phyloP scores from a whole-genome alignment of 37 sponge, comb jelly and placozoan genomes.

The Aphrocallistes beatrix region DNA sequence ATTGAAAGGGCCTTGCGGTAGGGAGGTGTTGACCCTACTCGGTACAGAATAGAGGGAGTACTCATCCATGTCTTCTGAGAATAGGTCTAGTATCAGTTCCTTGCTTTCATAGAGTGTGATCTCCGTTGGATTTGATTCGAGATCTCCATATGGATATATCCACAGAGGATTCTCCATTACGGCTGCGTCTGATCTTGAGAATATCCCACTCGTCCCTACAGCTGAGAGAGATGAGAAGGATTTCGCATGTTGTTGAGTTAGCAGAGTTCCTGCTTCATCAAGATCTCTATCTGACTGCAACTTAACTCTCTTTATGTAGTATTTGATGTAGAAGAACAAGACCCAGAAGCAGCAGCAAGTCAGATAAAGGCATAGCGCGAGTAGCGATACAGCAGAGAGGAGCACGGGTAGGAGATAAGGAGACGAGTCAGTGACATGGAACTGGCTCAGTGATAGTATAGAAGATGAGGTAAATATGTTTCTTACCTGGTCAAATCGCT shows the following conservation, averaged over 20 bases:
- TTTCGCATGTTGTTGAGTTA: not conserved
- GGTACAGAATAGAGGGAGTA: not conserved
- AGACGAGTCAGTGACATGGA: not conserved
- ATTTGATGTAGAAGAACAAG: not conserved
- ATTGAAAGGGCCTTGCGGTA: not conserved
- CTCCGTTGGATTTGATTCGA: not conserved
- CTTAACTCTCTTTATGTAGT: not conserved
- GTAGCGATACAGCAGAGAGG: not conserved
- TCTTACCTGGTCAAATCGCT: not conserved
- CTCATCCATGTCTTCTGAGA: not conserved
- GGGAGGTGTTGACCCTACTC: not conserved
- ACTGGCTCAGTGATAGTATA: not conserved
- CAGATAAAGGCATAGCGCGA: not conserved
- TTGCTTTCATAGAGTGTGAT: not conserved
- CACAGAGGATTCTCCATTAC: not conserved
- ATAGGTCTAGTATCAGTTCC: not conserved
- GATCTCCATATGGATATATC: not conserved
- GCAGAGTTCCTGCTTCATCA: not conserved
- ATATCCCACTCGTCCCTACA: not conserved
- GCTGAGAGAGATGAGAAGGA: slow-evolving; percentile 2
- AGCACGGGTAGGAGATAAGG: not conserved
- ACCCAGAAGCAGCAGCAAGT: not conserved
- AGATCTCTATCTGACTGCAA: not conserved
- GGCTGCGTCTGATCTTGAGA: not conserved
- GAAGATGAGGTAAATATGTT: not conserved